Conservation (phyloP, 35 echinoderm and acorn worm species). For the Eucidaris tribuloides region DNA sequence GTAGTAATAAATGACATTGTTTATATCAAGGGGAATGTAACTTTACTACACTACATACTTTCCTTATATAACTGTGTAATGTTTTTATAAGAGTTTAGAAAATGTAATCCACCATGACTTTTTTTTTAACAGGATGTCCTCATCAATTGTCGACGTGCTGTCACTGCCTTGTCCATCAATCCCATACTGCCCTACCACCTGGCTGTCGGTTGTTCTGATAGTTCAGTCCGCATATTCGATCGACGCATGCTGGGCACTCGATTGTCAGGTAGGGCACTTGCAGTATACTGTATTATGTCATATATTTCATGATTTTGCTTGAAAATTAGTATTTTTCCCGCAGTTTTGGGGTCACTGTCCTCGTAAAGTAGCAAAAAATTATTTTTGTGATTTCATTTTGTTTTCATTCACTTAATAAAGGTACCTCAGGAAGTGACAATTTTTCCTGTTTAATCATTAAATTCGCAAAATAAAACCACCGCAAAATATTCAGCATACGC, state of each 20-base stretch:
- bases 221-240: conserved; percentile 89
- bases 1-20: no score
- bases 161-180: conserved; percentile 81
- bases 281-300: not conserved
- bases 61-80: no score
- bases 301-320: not conserved
- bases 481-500: no score
- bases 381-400: no score
- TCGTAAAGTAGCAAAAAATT: not conserved
- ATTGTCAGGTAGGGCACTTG: conserved; percentile 58
- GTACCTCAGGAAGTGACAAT: no score
- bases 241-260: conserved; percentile 86
- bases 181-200: conserved; percentile 91
- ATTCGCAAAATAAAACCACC: no score
- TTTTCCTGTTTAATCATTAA: no score
- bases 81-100: no score
- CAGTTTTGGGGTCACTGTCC: not conserved
- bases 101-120: no score
- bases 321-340: not conserved
- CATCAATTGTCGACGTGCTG: conserved; percentile 96
- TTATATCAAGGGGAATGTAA: no score
- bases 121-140: conserved; percentile 72
- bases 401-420: no score
- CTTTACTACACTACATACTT: no score
- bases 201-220: conserved; percentile 95